phyloP scores from a whole-genome alignment of 2,113 vertebrate genomes.

The Saimiri boliviensis region DNA sequence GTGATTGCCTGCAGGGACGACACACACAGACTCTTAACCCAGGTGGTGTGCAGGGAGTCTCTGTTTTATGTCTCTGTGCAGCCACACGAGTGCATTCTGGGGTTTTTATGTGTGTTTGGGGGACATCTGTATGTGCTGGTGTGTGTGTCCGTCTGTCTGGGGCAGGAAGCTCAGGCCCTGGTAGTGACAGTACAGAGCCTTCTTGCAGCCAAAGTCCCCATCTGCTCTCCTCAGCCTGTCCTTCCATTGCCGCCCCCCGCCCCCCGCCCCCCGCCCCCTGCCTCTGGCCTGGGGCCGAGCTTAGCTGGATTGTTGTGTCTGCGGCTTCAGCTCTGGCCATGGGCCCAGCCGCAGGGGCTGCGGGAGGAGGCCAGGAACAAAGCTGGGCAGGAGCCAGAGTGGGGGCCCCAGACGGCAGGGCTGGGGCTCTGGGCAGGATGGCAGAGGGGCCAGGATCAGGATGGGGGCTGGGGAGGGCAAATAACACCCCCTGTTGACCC shows the following conservation, averaged over 20 bases:
- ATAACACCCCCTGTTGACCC: background rate
- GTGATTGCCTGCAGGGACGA: background rate
- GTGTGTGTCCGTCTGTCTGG: background rate
- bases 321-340: conserved; percentile 65
- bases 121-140: background rate
- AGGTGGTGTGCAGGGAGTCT: background rate
- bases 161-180: background rate
- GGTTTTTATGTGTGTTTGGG: background rate
- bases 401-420: conserved; percentile 39
- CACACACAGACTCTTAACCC: too few relatives aligned
- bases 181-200: background rate
- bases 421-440: background rate
- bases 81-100: background rate
- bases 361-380: conserved; percentile 69
- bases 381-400: conserved; percentile 65
- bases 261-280: background rate
- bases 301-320: conserved; percentile 73
- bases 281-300: conserved; percentile 39
- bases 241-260: background rate
- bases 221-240: background rate
- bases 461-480: background rate
- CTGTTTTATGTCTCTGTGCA: background rate
- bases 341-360: conserved; percentile 62
- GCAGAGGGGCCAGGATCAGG: background rate
- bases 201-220: background rate